Evolutionary conservation across 2,113 vertebrate species (phyloP), one percentile per base, ranked within the genome.

Genomic region (Dissostichus mawsoni): DNA sequence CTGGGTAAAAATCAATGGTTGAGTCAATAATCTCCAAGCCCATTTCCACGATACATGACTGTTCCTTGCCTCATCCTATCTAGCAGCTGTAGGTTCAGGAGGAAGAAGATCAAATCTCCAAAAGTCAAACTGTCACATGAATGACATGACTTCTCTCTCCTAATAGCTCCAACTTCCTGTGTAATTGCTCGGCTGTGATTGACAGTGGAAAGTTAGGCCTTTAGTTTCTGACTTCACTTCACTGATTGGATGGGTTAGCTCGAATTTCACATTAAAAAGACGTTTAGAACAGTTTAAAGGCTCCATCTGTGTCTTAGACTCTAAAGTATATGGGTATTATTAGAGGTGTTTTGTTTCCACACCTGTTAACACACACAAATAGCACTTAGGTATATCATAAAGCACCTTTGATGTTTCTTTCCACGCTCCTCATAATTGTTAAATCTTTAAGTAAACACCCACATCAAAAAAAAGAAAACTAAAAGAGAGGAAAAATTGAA

Each of bases 1-100:
- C 59, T 87, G 77, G 62, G 75, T 83, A 68, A 80, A 93, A 94
- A 93, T 94, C 94, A 82, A 93, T 94, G 67, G 13, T 17, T n/a
- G 48, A 79, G 88, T 95, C 91, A 88, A 94, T 93, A 91, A 89
- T 83, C 74, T 69, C 82, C 75, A 62, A 74, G 74, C 71, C 74
- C 76, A 86, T 81, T 88, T 67, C 76, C 74, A 74, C 88, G 65
- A 83, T 80, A 88, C 85, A 89, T 80, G 59, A 4, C 69, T 80
- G 83, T 88, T 89, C 80, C 78, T 66, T 41, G 74, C 62, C 76
- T 77, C 82, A 64, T 85, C 84, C 64, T 64, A 84, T 89, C 72
- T 65, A 76, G 52, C 81, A 71, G 56, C 68, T 81, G 67, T 36
- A 66, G 81, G 71, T 81, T 85, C 61, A 8, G 57, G 47, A 65